Percentiles rank a stretch among this genome's conserved stretches.
These are phyloP conservation scores for Podilymbus podiceps DNA, from an alignment of 2,113 vertebrate genomes.

Conservation along the genomic window DNA sequence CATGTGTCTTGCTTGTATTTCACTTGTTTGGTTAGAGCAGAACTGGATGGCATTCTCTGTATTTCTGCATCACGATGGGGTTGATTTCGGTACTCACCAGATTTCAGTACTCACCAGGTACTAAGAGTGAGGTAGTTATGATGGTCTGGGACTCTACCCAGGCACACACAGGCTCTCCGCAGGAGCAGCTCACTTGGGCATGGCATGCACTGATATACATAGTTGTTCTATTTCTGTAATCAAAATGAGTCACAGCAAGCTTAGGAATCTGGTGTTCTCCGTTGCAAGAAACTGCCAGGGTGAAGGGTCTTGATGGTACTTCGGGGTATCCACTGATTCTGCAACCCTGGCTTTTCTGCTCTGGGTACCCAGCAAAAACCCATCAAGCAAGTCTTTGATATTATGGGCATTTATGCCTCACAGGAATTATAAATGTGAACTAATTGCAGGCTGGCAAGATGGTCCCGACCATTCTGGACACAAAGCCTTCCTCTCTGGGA, in stretches of 20 bases:
- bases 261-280: not conserved
- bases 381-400: not conserved
- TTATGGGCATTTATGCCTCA: not conserved
- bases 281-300: not conserved
- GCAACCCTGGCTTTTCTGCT: not conserved
- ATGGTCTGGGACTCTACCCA: not conserved
- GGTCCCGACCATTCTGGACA: not conserved
- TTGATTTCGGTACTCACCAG: not conserved
- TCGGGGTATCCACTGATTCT: not conserved
- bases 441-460: not conserved
- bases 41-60: not conserved
- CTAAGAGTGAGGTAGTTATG: not conserved
- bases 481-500: not conserved
- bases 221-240: not conserved
- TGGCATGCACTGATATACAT: no score
- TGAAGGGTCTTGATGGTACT: not conserved
- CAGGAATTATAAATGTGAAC: not conserved
- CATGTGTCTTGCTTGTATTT: not conserved
- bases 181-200: not conserved
- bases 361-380: not conserved
- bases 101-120: not conserved
- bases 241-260: not conserved
- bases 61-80: not conserved
- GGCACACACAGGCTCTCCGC: not conserved
- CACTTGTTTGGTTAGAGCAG: accelerated